phyloP scores from a whole-genome alignment of 2,797 vertebrate species.

The Rallus crepitans region DNA sequence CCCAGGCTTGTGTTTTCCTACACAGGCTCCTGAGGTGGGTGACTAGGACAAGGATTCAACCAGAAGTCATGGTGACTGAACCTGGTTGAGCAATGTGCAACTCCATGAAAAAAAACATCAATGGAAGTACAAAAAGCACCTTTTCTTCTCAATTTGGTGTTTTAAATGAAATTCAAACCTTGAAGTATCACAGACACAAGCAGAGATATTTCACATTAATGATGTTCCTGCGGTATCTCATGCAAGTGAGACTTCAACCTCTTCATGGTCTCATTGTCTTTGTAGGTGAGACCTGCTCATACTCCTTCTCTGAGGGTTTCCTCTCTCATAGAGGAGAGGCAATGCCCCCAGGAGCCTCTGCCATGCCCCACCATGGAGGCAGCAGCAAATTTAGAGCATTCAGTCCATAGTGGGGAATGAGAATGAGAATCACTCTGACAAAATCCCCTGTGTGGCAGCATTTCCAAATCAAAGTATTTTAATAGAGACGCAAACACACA shows the following conservation, averaged over 20 bases:
- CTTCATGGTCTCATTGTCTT: not conserved
- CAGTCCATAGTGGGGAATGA: not conserved
- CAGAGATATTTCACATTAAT: not conserved
- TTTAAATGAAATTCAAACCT: not conserved
- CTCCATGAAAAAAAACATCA: not conserved
- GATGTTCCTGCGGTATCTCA: not conserved
- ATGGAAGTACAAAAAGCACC: not conserved
- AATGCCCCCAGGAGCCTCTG: not conserved
- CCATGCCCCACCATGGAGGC: not conserved
- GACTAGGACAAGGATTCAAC: not conserved
- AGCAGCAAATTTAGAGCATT: not conserved
- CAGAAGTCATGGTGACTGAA: not conserved
- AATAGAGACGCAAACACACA: slow-evolving; percentile 10
- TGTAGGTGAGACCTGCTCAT: not conserved
- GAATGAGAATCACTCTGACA: not conserved
- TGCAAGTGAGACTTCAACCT: not conserved
- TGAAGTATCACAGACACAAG: not conserved
- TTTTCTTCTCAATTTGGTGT: not conserved
- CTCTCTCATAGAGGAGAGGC: not conserved
- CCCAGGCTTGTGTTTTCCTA: rapidly evolving
- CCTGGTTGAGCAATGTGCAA: not conserved
- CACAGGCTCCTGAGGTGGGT: not conserved
- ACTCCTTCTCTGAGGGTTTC: not conserved
- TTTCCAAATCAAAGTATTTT: slow-evolving; percentile 60
- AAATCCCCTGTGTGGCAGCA: slow-evolving; percentile 64